phyloP scores from a whole-genome alignment of 64 coral and sea anemone species.

The Montipora cactus region DNA sequence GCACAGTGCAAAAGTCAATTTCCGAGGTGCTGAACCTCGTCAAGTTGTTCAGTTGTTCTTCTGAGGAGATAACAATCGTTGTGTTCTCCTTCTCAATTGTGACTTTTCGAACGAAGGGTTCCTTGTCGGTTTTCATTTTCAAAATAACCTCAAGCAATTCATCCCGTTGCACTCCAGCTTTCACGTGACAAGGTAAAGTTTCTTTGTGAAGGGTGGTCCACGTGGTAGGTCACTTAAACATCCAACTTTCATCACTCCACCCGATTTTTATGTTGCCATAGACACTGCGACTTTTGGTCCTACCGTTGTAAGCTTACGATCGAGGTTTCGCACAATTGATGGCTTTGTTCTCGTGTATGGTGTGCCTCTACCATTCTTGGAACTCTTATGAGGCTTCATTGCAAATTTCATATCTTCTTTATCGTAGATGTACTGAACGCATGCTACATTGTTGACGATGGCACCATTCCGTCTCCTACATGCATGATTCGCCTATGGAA shows the following conservation, averaged over 20 bases:
- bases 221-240: slow-evolving; percentile 14
- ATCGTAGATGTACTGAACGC: no score
- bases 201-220: background rate
- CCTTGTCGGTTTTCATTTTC: background rate
- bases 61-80: slow-evolving; percentile 1
- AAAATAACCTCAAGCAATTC: slow-evolving; percentile 7
- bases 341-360: no score
- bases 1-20: slow-evolving; percentile 54
- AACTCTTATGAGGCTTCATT: no score
- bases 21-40: slow-evolving; percentile 43
- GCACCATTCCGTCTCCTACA: background rate
- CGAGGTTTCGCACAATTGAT: no score
- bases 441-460: background rate
- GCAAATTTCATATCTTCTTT: no score
- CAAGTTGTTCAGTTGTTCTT: slow-evolving; percentile 41
- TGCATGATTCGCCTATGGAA: slow-evolving; percentile 22
- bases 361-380: no score
- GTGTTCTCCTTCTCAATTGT: slow-evolving; percentile 24
- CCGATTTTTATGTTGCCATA: no score
- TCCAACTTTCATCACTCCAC: slow-evolving; percentile 1
- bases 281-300: no score
- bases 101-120: slow-evolving; percentile 40
- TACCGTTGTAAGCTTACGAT: no score
- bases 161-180: slow-evolving; percentile 23
- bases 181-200: background rate